phyloP scores from a whole-genome alignment of 2,888 invertebrate genomes.

The Himalopsyche tibetana region DNA sequence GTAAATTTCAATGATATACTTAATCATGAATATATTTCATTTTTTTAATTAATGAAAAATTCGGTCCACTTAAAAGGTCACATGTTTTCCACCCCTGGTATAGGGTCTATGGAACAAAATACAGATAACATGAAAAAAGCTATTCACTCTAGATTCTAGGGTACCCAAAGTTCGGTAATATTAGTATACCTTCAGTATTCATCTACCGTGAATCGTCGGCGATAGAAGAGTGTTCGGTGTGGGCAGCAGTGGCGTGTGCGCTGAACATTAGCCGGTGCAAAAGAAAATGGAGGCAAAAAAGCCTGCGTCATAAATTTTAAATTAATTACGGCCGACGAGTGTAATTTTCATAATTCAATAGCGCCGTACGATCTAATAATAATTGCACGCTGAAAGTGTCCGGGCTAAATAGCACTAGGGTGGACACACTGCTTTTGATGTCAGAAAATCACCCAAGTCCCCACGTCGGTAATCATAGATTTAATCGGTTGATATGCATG shows the following conservation, averaged over 20 bases:
- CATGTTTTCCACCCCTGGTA: too few relatives aligned
- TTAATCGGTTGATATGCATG: background rate
- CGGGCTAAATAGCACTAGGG: conserved; percentile 36
- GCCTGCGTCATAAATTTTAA: conserved; percentile 50
- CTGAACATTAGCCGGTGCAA: conserved; percentile 28
- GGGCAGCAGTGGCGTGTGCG: conserved; percentile 34
- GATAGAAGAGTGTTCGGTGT: background rate
- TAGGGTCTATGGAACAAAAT: too few relatives aligned
- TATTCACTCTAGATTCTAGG: too few relatives aligned
- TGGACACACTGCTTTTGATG: conserved; percentile 30
- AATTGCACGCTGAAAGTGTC: conserved; percentile 56
- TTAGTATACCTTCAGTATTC: background rate
- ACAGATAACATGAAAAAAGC: too few relatives aligned
- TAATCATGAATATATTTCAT: too few relatives aligned
- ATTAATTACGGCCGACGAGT: conserved; percentile 48
- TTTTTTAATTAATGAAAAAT: too few relatives aligned
- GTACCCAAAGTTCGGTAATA: too few relatives aligned
- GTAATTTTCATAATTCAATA: conserved; percentile 57
- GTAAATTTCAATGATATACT: too few relatives aligned
- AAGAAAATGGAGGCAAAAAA: conserved; percentile 34
- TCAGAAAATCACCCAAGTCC: background rate
- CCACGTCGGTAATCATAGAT: background rate
- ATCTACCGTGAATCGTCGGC: background rate
- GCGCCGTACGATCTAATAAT: conserved; percentile 49
- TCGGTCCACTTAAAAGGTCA: too few relatives aligned